A percentile compares a stretch with the other conserved stretches of the same genome.
Conservation (phyloP, 2,888 invertebrate species). For the Phlogophora meticulosa region DNA sequence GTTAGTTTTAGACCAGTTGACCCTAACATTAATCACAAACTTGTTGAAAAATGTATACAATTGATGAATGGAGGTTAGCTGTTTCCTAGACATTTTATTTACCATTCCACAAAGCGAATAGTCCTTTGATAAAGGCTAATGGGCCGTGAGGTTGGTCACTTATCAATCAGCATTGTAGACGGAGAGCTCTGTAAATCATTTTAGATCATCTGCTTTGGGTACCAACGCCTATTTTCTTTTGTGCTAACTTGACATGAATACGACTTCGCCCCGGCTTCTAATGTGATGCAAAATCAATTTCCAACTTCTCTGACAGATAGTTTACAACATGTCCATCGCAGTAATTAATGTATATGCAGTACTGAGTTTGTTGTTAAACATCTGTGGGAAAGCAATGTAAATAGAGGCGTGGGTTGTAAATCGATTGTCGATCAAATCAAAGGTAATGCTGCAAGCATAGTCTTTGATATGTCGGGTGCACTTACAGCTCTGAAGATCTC, state of each 20-base stretch:
- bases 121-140: conserved; percentile 83
- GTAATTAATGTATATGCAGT: conserved; percentile 64
- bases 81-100: conserved; percentile 67
- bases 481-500: conserved; percentile 94
- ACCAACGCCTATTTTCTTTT: conserved; percentile 75
- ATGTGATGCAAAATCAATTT: conserved; percentile 77
- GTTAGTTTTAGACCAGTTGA: conserved; percentile 11
- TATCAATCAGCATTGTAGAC: conserved; percentile 80
- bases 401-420: conserved; percentile 41
- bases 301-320: conserved; percentile 66
- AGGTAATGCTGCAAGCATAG: conserved; percentile 34
- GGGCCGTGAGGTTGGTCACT: conserved; percentile 80
- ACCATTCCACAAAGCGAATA: conserved; percentile 68
- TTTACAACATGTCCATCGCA: conserved; percentile 64
- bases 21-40: conserved; percentile 38
- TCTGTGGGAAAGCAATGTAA: conserved; percentile 33
- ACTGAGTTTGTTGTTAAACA: conserved; percentile 47
- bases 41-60: conserved; percentile 38
- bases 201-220: conserved; percentile 74
- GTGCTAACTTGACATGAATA: conserved; percentile 75
- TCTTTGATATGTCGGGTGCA: conserved; percentile 61
- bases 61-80: conserved; percentile 54
- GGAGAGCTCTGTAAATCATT: conserved; percentile 77
- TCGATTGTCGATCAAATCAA: conserved; percentile 39
- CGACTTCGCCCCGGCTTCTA: conserved; percentile 72